Conservation (phyloP, 2,113 vertebrate species). For the Notarius lentiginosus region DNA sequence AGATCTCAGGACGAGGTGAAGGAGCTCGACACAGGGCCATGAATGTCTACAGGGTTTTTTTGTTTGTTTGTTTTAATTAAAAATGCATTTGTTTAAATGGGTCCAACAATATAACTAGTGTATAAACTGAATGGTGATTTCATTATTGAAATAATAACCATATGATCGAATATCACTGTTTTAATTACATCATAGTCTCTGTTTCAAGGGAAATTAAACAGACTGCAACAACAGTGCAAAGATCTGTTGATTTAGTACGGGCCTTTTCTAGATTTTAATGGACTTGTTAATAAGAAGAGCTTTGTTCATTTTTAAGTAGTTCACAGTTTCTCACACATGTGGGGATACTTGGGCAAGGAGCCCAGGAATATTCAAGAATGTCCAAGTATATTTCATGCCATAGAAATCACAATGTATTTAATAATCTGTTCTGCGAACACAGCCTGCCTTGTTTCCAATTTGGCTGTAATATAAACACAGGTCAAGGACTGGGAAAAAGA, state of each 20-base stretch:
- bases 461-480: background rate
- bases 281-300: background rate
- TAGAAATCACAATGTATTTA: background rate
- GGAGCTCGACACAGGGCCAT: background rate
- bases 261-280: background rate
- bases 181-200: background rate
- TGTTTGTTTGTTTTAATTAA: background rate
- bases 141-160: background rate
- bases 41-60: background rate
- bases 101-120: background rate
- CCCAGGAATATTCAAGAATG: background rate
- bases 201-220: background rate
- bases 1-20: background rate
- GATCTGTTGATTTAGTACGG: background rate
- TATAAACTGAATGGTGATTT: background rate
- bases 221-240: background rate
- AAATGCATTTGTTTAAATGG: background rate
- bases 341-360: background rate
- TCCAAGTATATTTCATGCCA: background rate
- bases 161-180: background rate
- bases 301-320: background rate
- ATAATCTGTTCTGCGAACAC: background rate
- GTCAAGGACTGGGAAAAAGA: background rate
- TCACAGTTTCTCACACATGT: background rate
- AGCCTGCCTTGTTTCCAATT: background rate